phyloP scores from a whole-genome alignment of 1,140 invertebrate species.

The Drosophila novamexicana region DNA sequence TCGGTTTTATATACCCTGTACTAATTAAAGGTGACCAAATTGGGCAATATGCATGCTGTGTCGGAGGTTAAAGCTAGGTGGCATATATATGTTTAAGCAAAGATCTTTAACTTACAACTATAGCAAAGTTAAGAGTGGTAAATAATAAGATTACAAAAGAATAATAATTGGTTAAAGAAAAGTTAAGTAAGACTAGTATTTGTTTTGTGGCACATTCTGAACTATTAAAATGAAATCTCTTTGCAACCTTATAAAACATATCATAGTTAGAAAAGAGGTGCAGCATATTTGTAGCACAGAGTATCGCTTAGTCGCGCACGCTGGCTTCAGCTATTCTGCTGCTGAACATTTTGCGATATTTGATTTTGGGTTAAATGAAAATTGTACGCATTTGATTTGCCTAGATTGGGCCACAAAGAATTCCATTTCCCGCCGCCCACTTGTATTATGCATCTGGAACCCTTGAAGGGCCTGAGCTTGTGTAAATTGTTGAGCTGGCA shows the following conservation, averaged over 20 bases:
- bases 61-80: not conserved
- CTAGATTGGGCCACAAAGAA: slow-evolving; percentile 1
- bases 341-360: slow-evolving; percentile 6
- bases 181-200: no score
- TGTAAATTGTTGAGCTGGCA: not conserved
- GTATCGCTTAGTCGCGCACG: not conserved
- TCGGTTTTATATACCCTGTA: slow-evolving; percentile 27
- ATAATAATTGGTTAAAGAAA: no score
- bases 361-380: slow-evolving; percentile 48
- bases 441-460: not conserved
- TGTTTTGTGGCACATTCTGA: no score
- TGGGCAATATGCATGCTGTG: not conserved
- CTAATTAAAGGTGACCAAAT: not conserved
- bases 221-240: no score
- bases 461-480: not conserved
- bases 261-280: no score
- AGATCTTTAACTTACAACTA: no score
- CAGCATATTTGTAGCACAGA: not conserved
- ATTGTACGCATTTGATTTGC: slow-evolving; percentile 28
- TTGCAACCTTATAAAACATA: no score
- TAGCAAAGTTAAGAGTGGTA: no score
- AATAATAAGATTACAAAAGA: no score
- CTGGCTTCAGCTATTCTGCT: not conserved
- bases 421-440: not conserved
- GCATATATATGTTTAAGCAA: no score